These are phyloP conservation scores for Sternarchorhynchus goeldii DNA, from an alignment of 2,797 vertebrate genomes.

Conservation along the genomic window DNA sequence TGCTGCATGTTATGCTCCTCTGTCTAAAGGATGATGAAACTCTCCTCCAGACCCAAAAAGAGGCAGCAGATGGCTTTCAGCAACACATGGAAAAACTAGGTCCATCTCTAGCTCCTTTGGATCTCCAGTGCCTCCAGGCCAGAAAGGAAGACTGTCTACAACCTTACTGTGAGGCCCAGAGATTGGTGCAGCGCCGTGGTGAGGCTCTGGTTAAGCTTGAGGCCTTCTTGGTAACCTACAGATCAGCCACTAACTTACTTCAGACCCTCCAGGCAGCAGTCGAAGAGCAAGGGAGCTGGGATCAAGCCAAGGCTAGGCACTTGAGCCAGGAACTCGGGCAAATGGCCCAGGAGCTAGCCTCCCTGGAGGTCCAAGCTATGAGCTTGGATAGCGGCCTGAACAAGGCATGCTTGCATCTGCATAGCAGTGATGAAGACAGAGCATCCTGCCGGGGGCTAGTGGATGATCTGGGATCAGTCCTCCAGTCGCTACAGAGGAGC, in stretches of 20 bases:
- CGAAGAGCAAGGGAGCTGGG: constrained; percentile 83
- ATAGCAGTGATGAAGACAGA: constrained; percentile 65
- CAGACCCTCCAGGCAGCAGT: constrained; percentile 76
- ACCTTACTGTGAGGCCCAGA: constrained; percentile 82
- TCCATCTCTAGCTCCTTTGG: constrained; percentile 74
- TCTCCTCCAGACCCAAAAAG: constrained; percentile 73
- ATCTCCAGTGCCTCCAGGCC: constrained; percentile 78
- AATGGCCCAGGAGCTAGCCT: constrained; percentile 76
- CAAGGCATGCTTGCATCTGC: constrained; percentile 89
- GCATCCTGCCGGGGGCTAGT: constrained; percentile 76
- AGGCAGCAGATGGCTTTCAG: constrained; percentile 74
- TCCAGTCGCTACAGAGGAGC: constrained; percentile 82
- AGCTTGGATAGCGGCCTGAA: constrained; percentile 83
- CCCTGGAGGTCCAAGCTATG: constrained; percentile 80
- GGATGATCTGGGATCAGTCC: constrained; percentile 69
- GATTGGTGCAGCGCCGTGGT: constrained; percentile 77
- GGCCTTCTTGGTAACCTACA: constrained; percentile 77
- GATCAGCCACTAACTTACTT: constrained; percentile 64
- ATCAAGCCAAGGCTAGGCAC: constrained; percentile 79
- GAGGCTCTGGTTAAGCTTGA: constrained; percentile 76
- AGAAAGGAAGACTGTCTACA: constrained; percentile 86
- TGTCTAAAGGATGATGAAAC: constrained; percentile 78
- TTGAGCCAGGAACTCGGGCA: constrained; percentile 76
- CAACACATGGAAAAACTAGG: constrained; percentile 74
- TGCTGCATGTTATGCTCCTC: background rate